A percentile compares a stretch with the other conserved stretches of the same genome.
Evolutionary conservation across 2,888 invertebrate genomes (phyloP).

Genomic region (Tenodera sinensis): DNA sequence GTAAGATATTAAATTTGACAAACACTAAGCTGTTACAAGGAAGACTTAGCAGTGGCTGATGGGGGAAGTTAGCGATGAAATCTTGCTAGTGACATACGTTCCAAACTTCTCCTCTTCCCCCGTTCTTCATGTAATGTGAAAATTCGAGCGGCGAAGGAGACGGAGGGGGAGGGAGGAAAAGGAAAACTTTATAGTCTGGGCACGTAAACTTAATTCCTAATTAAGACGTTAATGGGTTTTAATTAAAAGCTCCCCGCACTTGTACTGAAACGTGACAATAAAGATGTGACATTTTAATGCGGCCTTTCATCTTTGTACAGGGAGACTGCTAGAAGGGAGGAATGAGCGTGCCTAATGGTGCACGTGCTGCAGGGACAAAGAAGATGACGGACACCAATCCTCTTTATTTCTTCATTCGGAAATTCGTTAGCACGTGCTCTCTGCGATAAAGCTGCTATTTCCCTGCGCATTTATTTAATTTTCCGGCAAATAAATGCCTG

Average conservation of each 20-base stretch:
- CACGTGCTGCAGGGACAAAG: neutral
- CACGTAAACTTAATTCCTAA: slow-evolving; percentile 34
- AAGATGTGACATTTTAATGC: slow-evolving; percentile 28
- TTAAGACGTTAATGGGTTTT: slow-evolving; percentile 34
- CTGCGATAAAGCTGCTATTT: too few species aligned
- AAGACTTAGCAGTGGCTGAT: neutral
- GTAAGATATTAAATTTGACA: too few species aligned
- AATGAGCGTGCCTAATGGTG: neutral
- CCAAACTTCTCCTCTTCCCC: neutral
- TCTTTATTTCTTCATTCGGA: neutral
- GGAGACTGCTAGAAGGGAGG: neutral
- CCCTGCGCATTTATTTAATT: too few species aligned
- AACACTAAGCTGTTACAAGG: neutral
- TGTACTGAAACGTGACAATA: slow-evolving; percentile 27
- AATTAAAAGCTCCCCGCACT: slow-evolving; percentile 31
- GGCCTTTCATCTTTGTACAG: neutral
- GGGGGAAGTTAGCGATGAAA: slow-evolving; percentile 2
- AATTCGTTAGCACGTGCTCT: neutral
- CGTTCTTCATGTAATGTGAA: neutral
- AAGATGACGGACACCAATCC: neutral
- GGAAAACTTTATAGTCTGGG: slow-evolving; percentile 21
- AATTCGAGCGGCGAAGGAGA: neutral
- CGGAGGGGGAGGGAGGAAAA: neutral
- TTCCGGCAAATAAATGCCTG: too few species aligned
- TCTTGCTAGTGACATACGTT: slow-evolving; percentile 4